Conservation (phyloP, 2,113 vertebrate genomes). For the Indri indri region DNA sequence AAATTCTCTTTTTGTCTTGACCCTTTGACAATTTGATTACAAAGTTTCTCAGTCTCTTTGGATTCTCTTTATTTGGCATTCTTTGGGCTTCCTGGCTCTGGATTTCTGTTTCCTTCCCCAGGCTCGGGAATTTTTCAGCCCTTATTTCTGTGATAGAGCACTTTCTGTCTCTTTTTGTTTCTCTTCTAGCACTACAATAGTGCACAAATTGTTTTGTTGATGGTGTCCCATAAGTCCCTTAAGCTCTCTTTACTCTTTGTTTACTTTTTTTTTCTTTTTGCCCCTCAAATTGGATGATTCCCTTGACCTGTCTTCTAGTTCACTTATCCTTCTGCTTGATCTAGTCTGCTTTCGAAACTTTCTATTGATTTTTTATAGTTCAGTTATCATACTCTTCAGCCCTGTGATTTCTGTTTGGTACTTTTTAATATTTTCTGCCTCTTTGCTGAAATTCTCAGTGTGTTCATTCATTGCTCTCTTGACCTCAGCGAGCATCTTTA, state of each 20-base stretch:
- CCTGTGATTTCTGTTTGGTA: not conserved
- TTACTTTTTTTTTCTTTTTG: not conserved
- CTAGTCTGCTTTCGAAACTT: not conserved
- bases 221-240: not conserved
- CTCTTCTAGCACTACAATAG: not conserved
- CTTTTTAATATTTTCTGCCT: not conserved
- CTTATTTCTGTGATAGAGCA: not conserved
- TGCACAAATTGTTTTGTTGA: not conserved
- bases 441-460: not conserved
- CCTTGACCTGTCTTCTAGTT: not conserved
- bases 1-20: not conserved
- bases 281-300: not conserved
- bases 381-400: not conserved
- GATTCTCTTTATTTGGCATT: not conserved
- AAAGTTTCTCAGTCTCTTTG: not conserved
- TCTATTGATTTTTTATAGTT: not conserved
- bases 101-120: not conserved
- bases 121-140: not conserved
- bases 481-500: not conserved
- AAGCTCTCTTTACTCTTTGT: not conserved
- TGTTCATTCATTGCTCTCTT: not conserved
- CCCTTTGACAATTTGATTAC: not conserved
- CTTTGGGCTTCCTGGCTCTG: not conserved
- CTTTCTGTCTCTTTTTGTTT: not conserved
- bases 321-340: not conserved